These are phyloP conservation scores for Coelinius sp. DNA, from an alignment of 2,888 invertebrate genomes.

Conservation along the genomic window DNA sequence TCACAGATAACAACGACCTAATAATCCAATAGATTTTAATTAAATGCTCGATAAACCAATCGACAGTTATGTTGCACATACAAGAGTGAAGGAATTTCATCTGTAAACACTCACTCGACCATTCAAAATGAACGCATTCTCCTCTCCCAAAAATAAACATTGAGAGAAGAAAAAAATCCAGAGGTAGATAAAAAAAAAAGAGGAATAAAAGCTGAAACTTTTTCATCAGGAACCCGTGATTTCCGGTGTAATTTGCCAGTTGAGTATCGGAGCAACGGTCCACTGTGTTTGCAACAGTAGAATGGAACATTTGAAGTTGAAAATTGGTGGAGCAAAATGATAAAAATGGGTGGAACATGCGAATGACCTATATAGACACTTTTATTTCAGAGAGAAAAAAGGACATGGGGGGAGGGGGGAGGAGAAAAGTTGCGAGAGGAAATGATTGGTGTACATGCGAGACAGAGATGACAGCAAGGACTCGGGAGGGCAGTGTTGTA, in stretches of 20 bases:
- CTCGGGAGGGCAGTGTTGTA: constrained; percentile 22
- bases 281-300: background rate
- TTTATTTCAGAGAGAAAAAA: background rate
- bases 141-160: background rate
- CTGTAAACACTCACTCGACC: background rate
- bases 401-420: too few relatives aligned
- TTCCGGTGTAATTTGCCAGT: constrained; percentile 17
- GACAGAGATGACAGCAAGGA: constrained; percentile 27
- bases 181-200: background rate
- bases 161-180: background rate
- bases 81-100: background rate
- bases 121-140: background rate
- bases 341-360: background rate
- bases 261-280: background rate
- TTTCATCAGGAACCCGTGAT: background rate
- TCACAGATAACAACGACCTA: constrained; percentile 1
- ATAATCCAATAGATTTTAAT: constrained; percentile 21
- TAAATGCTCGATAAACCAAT: constrained; percentile 14
- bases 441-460: background rate
- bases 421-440: background rate
- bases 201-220: constrained; percentile 10
- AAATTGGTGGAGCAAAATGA: background rate
- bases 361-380: background rate
- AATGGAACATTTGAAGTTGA: background rate
- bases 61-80: background rate